Base-by-base conservation (phyloP, 2,888 invertebrate genomes). In the Melieria omissa region DNA sequence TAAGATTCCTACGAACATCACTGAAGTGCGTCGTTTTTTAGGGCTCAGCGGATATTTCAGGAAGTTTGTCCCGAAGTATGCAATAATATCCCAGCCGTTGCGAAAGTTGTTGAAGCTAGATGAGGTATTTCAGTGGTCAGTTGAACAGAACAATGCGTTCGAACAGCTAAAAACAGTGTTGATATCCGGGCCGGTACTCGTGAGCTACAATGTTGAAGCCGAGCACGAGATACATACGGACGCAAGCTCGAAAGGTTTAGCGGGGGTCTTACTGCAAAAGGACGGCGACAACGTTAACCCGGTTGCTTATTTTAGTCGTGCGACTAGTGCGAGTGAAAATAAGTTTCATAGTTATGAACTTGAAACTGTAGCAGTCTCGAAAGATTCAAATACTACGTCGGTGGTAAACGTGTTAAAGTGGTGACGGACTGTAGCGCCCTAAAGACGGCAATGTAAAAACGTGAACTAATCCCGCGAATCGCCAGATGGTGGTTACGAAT, bases 1-100 rank as follows among this genome's bases (percentile, higher is more conserved):
- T 66, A 10, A 12, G 29, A 57, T 16, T 9, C 73, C 70, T 47
- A 58, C 42, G 2, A 62, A 62, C 16, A 4, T 62, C 4, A 46
- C 16, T 16, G 70, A 73, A 4, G 52, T 70, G 29, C 16, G 66
- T 10, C 6, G 10, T 49, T 73, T 73, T 54, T 41, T 65, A 1
- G 71, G 65, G 0, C 47, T 71, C 4, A 64, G 52, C 9, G 58
- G 71, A 0, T 65, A 61, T 29, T 71, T 71, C 12, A 10, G 71
- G 12, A 62, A 62, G 46, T 65, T 71, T 41, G 65, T 71, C 5
- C 61, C 60, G 1, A 1, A 29, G 2, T 66, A 44, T 46, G 66
- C 71, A 2, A 6, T 41, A 5, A 42, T 71, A 12, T 62, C 71
- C 0, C 54, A 58, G 4, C 71, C 66, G 10, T 46, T 71, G 10